Base-by-base conservation (phyloP, 2,797 vertebrate species). In the Hydrolagus colliei region DNA sequence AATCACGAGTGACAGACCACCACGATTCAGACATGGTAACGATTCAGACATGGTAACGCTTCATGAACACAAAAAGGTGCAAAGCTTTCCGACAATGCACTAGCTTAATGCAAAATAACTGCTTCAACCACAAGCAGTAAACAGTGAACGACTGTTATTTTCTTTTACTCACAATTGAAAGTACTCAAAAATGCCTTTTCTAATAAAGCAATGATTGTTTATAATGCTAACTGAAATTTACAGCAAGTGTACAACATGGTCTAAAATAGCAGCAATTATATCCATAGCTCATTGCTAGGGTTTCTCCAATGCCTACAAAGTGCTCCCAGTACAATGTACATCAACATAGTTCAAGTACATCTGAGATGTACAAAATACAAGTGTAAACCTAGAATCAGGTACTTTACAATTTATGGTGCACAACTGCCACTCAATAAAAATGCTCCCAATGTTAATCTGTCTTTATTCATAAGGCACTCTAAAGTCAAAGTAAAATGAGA, bases 241-340 rank as follows among this genome's bases (percentile, higher is more conserved):
- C 93, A 96, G 92, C 95, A 87, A 93, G 88, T 88, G 93, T 92
- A 93, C 92, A 92, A 94, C 92, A 93, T 91, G 89, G 92, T 93
- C 93, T 94, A 94, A 92, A 94, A 97, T 98, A 98, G 97, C 97
- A 98, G 97, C 97, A 97, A 89, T 91, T 92, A 93, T 92, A 93
- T 92, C 89, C 92, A 93, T 89, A 91, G 89, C 89, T 91, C 89
- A 89, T 87, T 89, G 86, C 91, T 90, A 92, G 92, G 92, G 91
- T 90, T 91, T 90, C 92, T 89, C 90, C 88, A 94, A 93, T 94
- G 95, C 95, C 95, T 94, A 95, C 94, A 98, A 99, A 98, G 97
- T 99, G 97, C 97, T 99, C 93, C 93, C 94, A 95, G 93, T 95
- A 93, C 93, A 93, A 95, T 92, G 94, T 91, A 93, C 73, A 92